These are phyloP conservation scores for Leptopilina clavipes DNA, from an alignment of 1,140 invertebrate species.

Conservation along the genomic window DNA sequence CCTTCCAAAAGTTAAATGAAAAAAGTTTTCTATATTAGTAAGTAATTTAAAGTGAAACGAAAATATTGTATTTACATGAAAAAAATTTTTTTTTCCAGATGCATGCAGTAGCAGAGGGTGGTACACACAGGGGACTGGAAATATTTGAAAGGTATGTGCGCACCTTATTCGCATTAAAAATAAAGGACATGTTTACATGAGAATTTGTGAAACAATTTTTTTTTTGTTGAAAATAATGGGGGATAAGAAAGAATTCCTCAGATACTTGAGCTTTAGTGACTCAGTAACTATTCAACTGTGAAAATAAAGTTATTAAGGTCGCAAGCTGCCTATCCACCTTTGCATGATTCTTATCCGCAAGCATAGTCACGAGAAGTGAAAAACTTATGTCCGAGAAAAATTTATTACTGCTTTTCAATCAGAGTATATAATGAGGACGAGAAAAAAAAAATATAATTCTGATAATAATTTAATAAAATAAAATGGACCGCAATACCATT, in stretches of 20 bases:
- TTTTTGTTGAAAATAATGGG: neutral
- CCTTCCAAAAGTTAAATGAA: too few species aligned
- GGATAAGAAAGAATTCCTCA: slow-evolving; percentile 6
- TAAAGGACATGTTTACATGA: too few species aligned
- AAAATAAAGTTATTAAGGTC: slow-evolving; percentile 20
- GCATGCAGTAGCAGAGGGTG: too few species aligned
- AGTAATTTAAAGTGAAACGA: too few species aligned
- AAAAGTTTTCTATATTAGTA: too few species aligned
- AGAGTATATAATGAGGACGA: neutral
- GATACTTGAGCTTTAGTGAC: slow-evolving; percentile 10
- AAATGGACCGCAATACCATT: too few species aligned
- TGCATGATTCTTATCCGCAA: slow-evolving; percentile 12
- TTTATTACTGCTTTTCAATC: neutral
- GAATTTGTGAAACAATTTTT: too few species aligned
- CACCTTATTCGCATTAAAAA: too few species aligned
- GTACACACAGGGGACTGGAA: neutral
- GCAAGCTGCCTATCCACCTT: slow-evolving; percentile 18
- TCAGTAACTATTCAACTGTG: slow-evolving; percentile 8
- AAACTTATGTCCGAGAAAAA: neutral
- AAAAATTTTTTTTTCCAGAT: too few species aligned
- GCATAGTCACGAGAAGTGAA: slow-evolving; percentile 15
- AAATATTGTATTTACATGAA: too few species aligned
- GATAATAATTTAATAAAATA: too few species aligned
- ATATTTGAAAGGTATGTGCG: neutral
- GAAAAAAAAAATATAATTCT: neutral